Percentiles rank a stretch among this genome's conserved stretches.
phyloP scores from a whole-genome alignment of 2,888 invertebrate genomes.

The Drosophila paucipuncta region DNA sequence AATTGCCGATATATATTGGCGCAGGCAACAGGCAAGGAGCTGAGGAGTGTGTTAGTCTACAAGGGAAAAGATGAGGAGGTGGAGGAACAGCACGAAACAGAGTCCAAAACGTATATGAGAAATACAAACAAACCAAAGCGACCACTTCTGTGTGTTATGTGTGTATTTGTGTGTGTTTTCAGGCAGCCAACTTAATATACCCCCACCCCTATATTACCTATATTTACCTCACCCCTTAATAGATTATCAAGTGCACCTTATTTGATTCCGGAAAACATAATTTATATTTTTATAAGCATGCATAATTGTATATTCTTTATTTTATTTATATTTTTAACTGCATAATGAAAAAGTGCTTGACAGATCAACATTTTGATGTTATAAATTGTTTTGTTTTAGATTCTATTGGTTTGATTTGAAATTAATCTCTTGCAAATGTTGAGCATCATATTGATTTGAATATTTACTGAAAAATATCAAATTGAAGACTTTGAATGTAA shows the following conservation, averaged over 20 bases:
- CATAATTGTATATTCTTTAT: not conserved
- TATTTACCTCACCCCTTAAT: not conserved
- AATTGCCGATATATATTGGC: conserved; percentile 62
- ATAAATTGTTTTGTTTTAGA: not conserved
- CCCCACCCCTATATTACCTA: not conserved
- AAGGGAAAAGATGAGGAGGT: not conserved
- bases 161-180: conserved; percentile 1
- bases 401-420: not conserved
- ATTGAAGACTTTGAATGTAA: not conserved
- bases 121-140: conserved; percentile 12
- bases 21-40: conserved; percentile 30
- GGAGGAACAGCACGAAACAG: conserved; percentile 3
- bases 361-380: not conserved
- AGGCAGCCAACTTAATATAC: conserved; percentile 7
- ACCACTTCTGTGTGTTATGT: not conserved
- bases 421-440: not conserved
- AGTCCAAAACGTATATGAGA: conserved; percentile 9
- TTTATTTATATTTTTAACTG: not conserved
- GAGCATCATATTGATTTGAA: not conserved
- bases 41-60: not conserved
- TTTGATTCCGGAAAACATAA: conserved; percentile 2
- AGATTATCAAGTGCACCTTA: conserved; percentile 15
- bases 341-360: not conserved
- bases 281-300: not conserved
- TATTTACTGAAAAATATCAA: not conserved